Evolutionary conservation across 2,113 vertebrate genomes (phyloP), one percentile per base, ranked within the genome.

Genomic region (Toxostoma redivivum): DNA sequence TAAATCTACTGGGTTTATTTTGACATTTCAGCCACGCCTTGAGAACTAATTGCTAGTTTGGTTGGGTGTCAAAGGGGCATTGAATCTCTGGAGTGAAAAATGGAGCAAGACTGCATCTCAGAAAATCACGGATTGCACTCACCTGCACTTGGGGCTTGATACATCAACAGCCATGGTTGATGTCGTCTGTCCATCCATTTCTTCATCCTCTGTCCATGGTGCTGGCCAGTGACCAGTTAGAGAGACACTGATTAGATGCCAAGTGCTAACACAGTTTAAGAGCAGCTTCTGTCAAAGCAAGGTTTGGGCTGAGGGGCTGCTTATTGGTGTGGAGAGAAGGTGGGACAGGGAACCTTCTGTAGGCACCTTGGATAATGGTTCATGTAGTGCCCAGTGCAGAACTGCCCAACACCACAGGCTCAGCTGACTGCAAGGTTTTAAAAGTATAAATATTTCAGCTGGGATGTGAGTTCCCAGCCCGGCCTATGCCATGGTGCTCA

Each of bases 311-410:
- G 6, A 64, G 24, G 15, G 14, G 23, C 23, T 30, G 17, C 11
- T n/a, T 7, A 3, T 2, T 12, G 31, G 13, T 5, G 1, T 0
- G 5, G 40, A 8, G 4, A 2, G 11, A 16, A 2, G 15, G 7
- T 2, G 2, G n/a, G 23, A 91, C 6, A 48, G 21, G 16, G 6
- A 69, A 31, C 5, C 7, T 70, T 56, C 54, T 19, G 8, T 13
- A 33, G 25, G 22, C 1, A 1, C 20, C 6, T 10, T 12, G 20
- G 31, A 16, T 62, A 86, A 44, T 0, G 3, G 19, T 15, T 12
- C 0, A 0, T 0, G 5, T 2, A 1, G 8, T 1, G 0, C 12
- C 24, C 7, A 0, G 10, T 0, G 30, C 0, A 0, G 12, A 18
- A 2, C 0, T 30, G 19, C 19, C 38, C 10, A 11, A 3, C 0